Evolutionary conservation across 2,113 vertebrate genomes (phyloP).

Genomic region (Notothenia coriiceps): DNA sequence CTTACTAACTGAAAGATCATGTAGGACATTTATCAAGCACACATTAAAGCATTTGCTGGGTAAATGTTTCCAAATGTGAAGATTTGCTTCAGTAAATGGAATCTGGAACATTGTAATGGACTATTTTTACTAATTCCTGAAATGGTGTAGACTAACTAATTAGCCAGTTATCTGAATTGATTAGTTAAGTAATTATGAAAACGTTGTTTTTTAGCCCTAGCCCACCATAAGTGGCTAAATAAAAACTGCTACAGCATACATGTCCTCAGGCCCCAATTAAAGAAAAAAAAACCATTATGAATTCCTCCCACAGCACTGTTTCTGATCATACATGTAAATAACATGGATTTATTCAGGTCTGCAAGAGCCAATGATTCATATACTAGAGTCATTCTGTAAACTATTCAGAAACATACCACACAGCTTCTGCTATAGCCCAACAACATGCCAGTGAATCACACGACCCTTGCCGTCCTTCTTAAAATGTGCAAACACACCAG

Average conservation of each 20-base stretch:
- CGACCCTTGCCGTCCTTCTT: conserved; percentile 8
- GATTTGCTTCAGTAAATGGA: not conserved
- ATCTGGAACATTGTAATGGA: not conserved
- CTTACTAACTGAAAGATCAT: not conserved
- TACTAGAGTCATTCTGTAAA: not conserved
- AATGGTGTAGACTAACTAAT: not conserved
- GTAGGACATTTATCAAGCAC: not conserved
- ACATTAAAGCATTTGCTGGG: not conserved
- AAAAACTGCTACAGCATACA: not conserved
- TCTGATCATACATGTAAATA: conserved; percentile 6
- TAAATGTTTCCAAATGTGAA: not conserved
- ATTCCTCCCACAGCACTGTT: not conserved
- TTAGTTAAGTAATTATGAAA: not conserved
- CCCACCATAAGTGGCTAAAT: not conserved
- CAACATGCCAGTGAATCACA: conserved; percentile 22
- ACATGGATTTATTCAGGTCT: conserved; percentile 17
- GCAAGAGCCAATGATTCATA: conserved; percentile 6
- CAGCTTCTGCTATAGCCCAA: not conserved
- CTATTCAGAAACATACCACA: not conserved
- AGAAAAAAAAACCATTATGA: not conserved
- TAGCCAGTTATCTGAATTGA: not conserved
- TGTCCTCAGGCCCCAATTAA: conserved; percentile 31
- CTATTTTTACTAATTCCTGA: not conserved
- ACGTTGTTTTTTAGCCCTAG: not conserved
- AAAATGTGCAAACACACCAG: conserved; percentile 52